Evolutionary conservation across 2,888 invertebrate genomes (phyloP).

Genomic region (Acrocyrtus sp.): DNA sequence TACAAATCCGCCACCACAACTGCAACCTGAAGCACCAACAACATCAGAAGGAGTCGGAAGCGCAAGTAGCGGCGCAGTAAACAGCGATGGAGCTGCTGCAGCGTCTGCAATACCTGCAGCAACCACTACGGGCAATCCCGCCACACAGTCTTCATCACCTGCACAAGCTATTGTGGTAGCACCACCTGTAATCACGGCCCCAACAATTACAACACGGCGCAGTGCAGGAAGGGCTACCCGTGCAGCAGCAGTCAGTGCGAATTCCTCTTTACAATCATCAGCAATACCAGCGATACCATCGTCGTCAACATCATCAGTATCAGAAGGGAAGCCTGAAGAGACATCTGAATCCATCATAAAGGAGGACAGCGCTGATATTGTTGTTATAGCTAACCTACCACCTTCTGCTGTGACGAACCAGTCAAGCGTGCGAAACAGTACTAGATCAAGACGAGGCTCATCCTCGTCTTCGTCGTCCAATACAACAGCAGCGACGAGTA

Average conservation of each 20-base stretch:
- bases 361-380: slow-evolving; percentile 24
- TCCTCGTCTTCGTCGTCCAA: slow-evolving; percentile 24
- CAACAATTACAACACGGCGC: slow-evolving; percentile 22
- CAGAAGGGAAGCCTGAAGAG: background rate
- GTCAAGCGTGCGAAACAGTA: slow-evolving; percentile 8
- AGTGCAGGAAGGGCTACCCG: slow-evolving; percentile 21
- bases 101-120: background rate
- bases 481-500: background rate
- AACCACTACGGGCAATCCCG: slow-evolving; percentile 10
- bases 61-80: background rate
- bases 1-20: background rate
- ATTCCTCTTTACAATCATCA: background rate
- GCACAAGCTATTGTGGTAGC: too few species aligned
- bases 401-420: background rate
- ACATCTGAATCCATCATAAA: background rate
- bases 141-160: slow-evolving; percentile 13
- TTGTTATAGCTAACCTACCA: slow-evolving; percentile 3
- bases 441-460: slow-evolving; percentile 29
- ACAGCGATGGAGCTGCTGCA: background rate
- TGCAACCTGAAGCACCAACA: background rate
- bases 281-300: background rate
- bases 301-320: slow-evolving; percentile 1
- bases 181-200: background rate
- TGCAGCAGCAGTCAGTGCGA: background rate
- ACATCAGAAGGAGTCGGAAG: background rate